Evolutionary conservation across 1,140 invertebrate species (phyloP), one percentile per base, ranked within the genome.

Genomic region (Leptinotarsa lineolata): DNA sequence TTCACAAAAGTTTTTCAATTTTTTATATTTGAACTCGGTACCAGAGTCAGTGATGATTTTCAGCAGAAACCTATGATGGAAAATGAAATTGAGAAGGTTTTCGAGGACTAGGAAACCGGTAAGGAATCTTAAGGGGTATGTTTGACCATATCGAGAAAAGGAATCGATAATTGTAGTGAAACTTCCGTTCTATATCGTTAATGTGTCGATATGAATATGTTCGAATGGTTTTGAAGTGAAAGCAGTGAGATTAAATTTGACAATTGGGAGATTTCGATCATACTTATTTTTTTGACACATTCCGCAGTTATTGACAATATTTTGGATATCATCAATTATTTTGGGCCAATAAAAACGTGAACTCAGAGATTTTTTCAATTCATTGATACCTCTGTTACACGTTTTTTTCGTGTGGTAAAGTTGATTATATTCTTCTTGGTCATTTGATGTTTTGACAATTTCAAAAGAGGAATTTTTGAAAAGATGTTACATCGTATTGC

Each of bases 71-170:
- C 77, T 73, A 66, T 78, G 73, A 18, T 74, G 70, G 21, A 16
- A 61, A 18, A 76, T 74, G 24, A 71, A 79, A 24, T 73, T 68
- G 45, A 76, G 64, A 5, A 81, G 18, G 58, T 70, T 67, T 21
- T 70, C 76, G 2, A 76, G 30, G 2, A 82, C 68, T n/a, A 46
- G 68, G 22, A 77, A 48, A 13, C 61, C 75, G 18, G 64, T 76
- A 48, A 68, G 66, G n/a, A n/a, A 24, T 74, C 72, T 72, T n/a
- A 81, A 46, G 44, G 74, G 65, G 70, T 78, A 81, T 63, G 77
- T 79, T 72, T 77, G 77, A 11, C 79, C 80, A 72, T 77, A 82
- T 77, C 72, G 78, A n/a, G 81, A 83, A 73, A 83, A 83, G 69
- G 76, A 72, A 30, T 81, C 81, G 3, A 82, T 76, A 15, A 83